Evolutionary conservation across 2,797 vertebrate genomes (phyloP), one percentile per base, ranked within the genome.

Genomic region (Chaunax sp.): DNA sequence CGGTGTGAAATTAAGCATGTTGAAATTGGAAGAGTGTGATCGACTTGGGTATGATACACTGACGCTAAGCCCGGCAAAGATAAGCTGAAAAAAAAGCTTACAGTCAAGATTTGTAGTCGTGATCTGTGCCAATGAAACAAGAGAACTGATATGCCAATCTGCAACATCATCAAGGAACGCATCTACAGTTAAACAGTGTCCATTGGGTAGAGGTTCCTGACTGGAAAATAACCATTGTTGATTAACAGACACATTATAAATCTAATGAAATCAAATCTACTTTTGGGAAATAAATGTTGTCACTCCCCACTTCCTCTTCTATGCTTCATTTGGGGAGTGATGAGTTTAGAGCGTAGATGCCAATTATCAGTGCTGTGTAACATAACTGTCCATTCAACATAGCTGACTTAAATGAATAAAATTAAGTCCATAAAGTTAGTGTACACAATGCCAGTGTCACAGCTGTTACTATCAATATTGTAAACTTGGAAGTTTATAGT

Each of bases 1-100:
- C 12, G 50, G 59, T 33, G 60, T 66, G 75, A 82, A 77, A 78
- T 69, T 62, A 80, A 72, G 61, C 60, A 22, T 64, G 57, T 51
- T 75, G 47, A 56, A 45, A 54, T 64, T 11, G 46, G 44, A 58
- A 58, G 20, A 23, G 9, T 5, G 35, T 12, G 56, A 43, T 73
- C 1, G 14, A 62, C 40, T 54, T 35, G 22, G 45, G 35, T 37
- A 19, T 20, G 22, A 41, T 22, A 30, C 41, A 25, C n/a, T 33
- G 10, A 54, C 6, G n/a, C 43, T 28, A 37, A 77, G 45, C 16
- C 14, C 20, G 3, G 37, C 16, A 35, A 26, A 18, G 4, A 12
- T 18, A 51, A 10, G 12, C 11, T n/a, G 6, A 15, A 15, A 35
- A 15, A 35, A 8, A 28, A 46, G 7, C 20, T 51, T 10, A 20